Conservation (phyloP, 2,797 vertebrate genomes). For the Synanceia verrucosa region DNA sequence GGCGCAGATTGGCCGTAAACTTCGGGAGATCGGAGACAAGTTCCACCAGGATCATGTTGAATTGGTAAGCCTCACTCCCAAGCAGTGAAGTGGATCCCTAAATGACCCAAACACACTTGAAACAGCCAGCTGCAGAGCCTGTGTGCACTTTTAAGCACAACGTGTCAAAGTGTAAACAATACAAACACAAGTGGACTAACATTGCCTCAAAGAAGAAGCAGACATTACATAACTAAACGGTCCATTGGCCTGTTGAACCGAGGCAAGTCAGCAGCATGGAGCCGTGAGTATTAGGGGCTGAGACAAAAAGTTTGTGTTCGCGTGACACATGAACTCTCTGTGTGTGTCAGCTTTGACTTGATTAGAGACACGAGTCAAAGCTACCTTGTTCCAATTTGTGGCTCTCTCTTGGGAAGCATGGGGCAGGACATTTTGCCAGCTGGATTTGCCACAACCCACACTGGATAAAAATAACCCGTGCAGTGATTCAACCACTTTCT, state of each 20-base stretch:
- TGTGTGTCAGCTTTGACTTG: constrained; percentile 17
- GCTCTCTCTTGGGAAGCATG: constrained; percentile 32
- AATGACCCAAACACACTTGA: not conserved
- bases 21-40: constrained; percentile 86
- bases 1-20: constrained; percentile 83
- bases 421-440: constrained; percentile 28
- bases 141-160: not conserved
- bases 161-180: not conserved
- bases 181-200: not conserved
- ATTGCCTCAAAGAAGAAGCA: not conserved
- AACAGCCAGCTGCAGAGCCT: not conserved
- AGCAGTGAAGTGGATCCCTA: not conserved
- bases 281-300: not conserved
- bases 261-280: not conserved
- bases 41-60: constrained; percentile 84
- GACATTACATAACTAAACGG: not conserved
- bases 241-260: not conserved
- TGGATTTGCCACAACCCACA: constrained; percentile 36
- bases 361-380: constrained; percentile 31
- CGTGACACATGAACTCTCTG: not conserved
- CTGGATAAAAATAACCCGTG: constrained; percentile 32
- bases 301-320: not conserved
- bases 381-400: constrained; percentile 40
- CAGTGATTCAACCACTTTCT: constrained; percentile 45
- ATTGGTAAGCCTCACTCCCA: constrained; percentile 72